Evolutionary conservation across 2,113 vertebrate genomes (phyloP), one percentile per base, ranked within the genome.

Genomic region (Irena cyanogastra): DNA sequence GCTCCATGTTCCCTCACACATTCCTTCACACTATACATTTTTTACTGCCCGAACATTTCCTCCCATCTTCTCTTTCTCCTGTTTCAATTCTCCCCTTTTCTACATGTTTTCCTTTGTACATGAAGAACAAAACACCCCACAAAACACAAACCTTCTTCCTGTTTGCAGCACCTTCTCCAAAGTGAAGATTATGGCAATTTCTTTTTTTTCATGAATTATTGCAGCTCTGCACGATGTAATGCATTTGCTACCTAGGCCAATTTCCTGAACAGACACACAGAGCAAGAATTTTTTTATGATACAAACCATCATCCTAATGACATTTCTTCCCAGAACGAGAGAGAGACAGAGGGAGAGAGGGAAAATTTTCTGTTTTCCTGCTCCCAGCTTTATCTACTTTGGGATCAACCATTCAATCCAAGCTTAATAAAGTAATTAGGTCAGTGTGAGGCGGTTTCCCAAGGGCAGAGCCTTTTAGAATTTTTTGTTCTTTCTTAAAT

Each of bases 361-460:
- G 57, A 72, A 31, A 90, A 89, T 90, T 89, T 91, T 91, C 69
- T 91, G 69, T 89, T 96, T 94, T 91, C 74, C 77, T 93, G 61
- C 78, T 96, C 89, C 49, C 54, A 94, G 93, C 66, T 91, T 94
- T 93, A 95, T 95, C 94, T 95, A 72, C 91, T 93, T 94, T 85
- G 77, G 89, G 93, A 94, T 96, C 96, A 97, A 85, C 81, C 68
- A 83, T 85, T 87, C 89, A 97, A 83, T 95, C 93, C 89, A 91
- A 91, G 93, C 89, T 95, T 95, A 96, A 95, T 95, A 89, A 95
- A 87, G 69, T 95, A 96, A 96, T 95, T 94, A 93, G 94, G 91
- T 96, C 94, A 95, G n/a, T 50, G 81, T 19, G 13, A 94, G 91
- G 60, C 45, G 23, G 65, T 79, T 95, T 95, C 94, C 95, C 83